phyloP scores from a whole-genome alignment of 2,797 vertebrate species.

The Synanceia verrucosa region DNA sequence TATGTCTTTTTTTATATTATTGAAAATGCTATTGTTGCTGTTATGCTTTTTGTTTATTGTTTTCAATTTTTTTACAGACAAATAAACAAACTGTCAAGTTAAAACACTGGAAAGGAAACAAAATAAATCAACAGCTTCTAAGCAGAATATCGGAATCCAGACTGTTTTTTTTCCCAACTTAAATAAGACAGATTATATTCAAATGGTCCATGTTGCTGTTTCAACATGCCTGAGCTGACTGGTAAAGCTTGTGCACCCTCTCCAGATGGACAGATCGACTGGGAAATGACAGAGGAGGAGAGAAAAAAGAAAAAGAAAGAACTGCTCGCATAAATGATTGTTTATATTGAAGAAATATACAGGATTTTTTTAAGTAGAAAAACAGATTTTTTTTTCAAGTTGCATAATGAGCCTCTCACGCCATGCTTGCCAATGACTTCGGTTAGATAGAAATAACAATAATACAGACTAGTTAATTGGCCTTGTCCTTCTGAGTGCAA shows the following conservation, averaged over 20 bases:
- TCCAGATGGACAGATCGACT: constrained; percentile 65
- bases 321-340: constrained; percentile 63
- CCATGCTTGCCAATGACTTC: constrained; percentile 79
- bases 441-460: constrained; percentile 73
- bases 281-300: constrained; percentile 71
- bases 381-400: constrained; percentile 68
- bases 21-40: constrained; percentile 64
- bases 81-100: constrained; percentile 64
- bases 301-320: constrained; percentile 56
- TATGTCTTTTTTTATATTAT: constrained; percentile 56
- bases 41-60: constrained; percentile 57
- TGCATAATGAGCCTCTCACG: constrained; percentile 83
- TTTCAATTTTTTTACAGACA: constrained; percentile 69
- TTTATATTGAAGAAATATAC: constrained; percentile 63
- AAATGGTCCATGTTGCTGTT: constrained; percentile 84
- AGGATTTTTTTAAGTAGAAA: constrained; percentile 69
- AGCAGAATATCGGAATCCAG: constrained; percentile 65
- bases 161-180: constrained; percentile 45
- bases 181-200: constrained; percentile 76
- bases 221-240: constrained; percentile 86
- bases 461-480: constrained; percentile 75
- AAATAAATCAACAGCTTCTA: constrained; percentile 63
- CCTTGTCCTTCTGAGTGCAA: constrained; percentile 86
- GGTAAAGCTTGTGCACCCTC: constrained; percentile 83
- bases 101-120: constrained; percentile 60